A percentile compares a stretch with the other conserved stretches of the same genome.
These are phyloP conservation scores for Simalia tracyae DNA, from an alignment of 2,797 vertebrate genomes.

Conservation along the genomic window DNA sequence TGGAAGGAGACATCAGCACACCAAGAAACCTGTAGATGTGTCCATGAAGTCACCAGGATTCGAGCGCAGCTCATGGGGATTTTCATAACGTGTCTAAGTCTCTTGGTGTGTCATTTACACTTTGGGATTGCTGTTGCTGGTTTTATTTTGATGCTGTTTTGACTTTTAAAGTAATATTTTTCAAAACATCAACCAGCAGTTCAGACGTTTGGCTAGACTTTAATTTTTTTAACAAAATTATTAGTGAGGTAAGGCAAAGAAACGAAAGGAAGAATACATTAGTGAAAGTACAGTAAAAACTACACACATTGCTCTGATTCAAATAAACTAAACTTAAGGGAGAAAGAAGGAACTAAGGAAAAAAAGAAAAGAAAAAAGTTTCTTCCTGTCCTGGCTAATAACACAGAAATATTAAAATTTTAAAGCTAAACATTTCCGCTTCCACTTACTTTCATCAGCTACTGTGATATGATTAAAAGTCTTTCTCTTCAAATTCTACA, in stretches of 20 bases:
- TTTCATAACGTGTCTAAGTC: background rate
- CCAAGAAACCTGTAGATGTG: background rate
- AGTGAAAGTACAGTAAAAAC: background rate
- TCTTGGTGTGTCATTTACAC: background rate
- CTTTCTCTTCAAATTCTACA: background rate
- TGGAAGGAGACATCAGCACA: background rate
- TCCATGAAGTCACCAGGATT: background rate
- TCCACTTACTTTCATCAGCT: background rate
- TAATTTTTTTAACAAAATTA: background rate
- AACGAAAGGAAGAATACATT: background rate
- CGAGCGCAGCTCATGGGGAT: background rate
- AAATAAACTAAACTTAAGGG: background rate
- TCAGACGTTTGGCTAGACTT: background rate
- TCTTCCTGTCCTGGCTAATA: background rate
- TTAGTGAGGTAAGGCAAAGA: background rate
- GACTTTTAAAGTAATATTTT: background rate
- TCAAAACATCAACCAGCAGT: background rate
- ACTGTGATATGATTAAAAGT: background rate
- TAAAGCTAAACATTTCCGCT: background rate
- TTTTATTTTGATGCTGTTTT: background rate
- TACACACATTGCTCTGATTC: background rate
- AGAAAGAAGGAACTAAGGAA: background rate
- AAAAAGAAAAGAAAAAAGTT: background rate
- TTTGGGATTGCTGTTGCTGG: background rate
- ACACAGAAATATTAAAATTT: background rate